Conservation (phyloP, 2,888 invertebrate species). For the Sesia bembeciformis region DNA sequence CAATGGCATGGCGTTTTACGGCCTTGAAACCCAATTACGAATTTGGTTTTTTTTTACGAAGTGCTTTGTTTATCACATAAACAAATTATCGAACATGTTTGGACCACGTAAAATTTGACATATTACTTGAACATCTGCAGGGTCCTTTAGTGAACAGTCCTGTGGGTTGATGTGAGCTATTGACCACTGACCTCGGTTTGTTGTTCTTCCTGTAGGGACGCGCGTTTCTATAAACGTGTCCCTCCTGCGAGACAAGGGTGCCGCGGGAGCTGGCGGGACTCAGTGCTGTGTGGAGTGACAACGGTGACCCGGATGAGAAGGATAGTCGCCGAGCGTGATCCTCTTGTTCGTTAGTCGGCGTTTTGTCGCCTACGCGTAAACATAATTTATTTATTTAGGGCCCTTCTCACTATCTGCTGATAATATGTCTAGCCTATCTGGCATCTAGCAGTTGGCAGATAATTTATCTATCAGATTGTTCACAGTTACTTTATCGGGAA, state of each 20-base stretch:
- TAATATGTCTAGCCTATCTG: too few relatives aligned
- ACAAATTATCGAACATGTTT: too few relatives aligned
- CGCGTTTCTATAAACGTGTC: constrained; percentile 69
- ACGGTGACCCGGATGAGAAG: constrained; percentile 23
- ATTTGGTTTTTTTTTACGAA: too few relatives aligned
- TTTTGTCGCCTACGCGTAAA: constrained; percentile 33
- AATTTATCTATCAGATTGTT: too few relatives aligned
- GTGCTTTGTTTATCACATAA: too few relatives aligned
- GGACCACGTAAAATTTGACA: too few relatives aligned
- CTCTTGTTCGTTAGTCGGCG: constrained; percentile 52
- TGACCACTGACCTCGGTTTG: constrained; percentile 31
- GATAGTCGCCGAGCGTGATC: constrained; percentile 11
- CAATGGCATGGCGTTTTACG: too few relatives aligned
- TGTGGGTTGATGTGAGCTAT: background rate
- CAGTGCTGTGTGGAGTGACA: constrained; percentile 39
- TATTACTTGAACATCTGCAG: background rate
- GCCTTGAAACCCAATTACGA: too few relatives aligned
- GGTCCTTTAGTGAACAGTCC: background rate
- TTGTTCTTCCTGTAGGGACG: constrained; percentile 37
- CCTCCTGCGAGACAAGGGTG: constrained; percentile 69
- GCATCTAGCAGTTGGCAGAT: too few relatives aligned
- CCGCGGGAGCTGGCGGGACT: constrained; percentile 67
- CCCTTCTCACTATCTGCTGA: too few relatives aligned
- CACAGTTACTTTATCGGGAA: too few relatives aligned
- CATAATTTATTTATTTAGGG: background rate